phyloP scores from a whole-genome alignment of 2,113 vertebrate species.

The Scophthalmus maximus region DNA sequence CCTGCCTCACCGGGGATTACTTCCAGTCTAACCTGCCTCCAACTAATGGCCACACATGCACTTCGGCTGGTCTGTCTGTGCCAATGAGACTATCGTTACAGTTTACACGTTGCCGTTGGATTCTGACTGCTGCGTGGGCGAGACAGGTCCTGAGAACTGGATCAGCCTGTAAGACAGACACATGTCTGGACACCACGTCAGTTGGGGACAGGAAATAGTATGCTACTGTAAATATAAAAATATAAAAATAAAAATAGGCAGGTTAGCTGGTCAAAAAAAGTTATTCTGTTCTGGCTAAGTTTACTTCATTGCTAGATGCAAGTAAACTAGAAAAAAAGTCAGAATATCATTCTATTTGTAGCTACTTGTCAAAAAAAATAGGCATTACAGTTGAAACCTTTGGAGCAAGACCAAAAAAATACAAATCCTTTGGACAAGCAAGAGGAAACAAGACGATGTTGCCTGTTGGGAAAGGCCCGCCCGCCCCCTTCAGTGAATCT shows the following conservation, averaged over 20 bases:
- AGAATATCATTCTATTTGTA: conserved; percentile 59
- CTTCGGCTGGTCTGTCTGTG: conserved; percentile 8
- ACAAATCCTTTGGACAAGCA: conserved; percentile 98
- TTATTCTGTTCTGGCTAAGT: conserved; percentile 52
- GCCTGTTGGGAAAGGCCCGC: conserved; percentile 95
- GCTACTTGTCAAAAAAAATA: conserved; percentile 71
- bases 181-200: conserved; percentile 83
- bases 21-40: conserved; percentile 35
- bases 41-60: conserved; percentile 12
- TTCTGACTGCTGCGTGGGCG: conserved; percentile 67
- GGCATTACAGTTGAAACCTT: conserved; percentile 84
- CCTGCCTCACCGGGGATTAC: not conserved
- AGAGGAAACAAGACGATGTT: conserved; percentile 98
- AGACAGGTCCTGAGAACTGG: conserved; percentile 79
- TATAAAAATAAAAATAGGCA: conserved; percentile 44
- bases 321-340: conserved; percentile 58
- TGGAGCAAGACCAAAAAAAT: conserved; percentile 97
- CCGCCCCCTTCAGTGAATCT: conserved; percentile 98
- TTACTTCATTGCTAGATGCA: conserved; percentile 73
- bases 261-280: conserved; percentile 55
- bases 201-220: conserved; percentile 73
- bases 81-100: conserved; percentile 35
- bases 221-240: conserved; percentile 44
- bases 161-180: conserved; percentile 83
- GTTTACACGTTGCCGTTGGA: conserved; percentile 56